These are phyloP conservation scores for Ammodytes marinus DNA, from an alignment of 2,113 vertebrate genomes.

Conservation along the genomic window DNA sequence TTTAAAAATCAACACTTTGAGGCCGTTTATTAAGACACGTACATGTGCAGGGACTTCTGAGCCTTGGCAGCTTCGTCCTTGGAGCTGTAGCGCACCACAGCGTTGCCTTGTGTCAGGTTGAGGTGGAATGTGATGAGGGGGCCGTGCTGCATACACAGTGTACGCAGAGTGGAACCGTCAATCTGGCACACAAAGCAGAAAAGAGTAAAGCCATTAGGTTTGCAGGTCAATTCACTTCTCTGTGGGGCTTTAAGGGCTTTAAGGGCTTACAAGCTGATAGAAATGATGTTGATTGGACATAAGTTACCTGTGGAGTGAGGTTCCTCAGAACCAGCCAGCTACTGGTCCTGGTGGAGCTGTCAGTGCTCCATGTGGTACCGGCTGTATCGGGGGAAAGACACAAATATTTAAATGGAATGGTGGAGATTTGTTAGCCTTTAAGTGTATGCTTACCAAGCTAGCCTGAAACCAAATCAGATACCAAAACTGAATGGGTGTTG, in stretches of 20 bases:
- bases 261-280: background rate
- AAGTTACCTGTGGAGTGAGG: constrained; percentile 95
- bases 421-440: constrained; percentile 4
- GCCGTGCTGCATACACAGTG: constrained; percentile 96
- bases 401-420: background rate
- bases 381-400: constrained; percentile 29
- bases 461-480: constrained; percentile 19
- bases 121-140: constrained; percentile 98
- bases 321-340: constrained; percentile 99
- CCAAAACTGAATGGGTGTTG: constrained; percentile 9
- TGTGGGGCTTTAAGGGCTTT: too few relatives aligned
- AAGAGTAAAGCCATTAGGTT: background rate
- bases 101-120: constrained; percentile 97
- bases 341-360: constrained; percentile 95
- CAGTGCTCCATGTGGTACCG: constrained; percentile 97
- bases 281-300: background rate
- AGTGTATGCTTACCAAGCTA: background rate
- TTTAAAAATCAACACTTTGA: background rate
- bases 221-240: background rate
- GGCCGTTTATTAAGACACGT: constrained; percentile 35
- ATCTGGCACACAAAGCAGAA: constrained; percentile 83
- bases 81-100: constrained; percentile 97
- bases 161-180: constrained; percentile 95
- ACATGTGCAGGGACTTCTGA: constrained; percentile 99
- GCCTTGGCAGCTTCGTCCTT: constrained; percentile 97